Conservation (phyloP, 2,797 vertebrate species). For the Mus spretus region DNA sequence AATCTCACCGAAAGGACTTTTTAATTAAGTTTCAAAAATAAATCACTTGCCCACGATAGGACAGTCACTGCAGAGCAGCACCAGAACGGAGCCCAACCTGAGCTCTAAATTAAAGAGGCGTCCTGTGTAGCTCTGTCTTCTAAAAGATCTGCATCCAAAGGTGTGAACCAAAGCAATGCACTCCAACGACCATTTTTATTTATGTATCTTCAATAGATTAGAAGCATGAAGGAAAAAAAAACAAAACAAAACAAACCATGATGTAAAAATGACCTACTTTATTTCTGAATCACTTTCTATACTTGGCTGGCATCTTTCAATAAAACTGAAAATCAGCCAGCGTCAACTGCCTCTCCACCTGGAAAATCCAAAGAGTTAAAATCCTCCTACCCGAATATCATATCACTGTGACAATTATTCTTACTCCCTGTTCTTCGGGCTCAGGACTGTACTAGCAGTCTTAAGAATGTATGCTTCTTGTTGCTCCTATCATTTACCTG, state of each 20-base stretch:
- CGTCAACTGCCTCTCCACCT: not conserved
- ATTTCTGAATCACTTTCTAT: conserved; percentile 60
- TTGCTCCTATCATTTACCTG: not conserved
- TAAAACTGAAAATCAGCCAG: conserved; percentile 17
- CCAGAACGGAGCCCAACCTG: not conserved
- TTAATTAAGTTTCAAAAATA: conserved; percentile 46
- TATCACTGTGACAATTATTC: not conserved
- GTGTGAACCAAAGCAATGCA: not conserved
- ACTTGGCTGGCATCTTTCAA: conserved; percentile 82
- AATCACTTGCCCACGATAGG: not conserved
- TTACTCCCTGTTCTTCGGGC: not conserved
- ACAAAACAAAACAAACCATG: not conserved
- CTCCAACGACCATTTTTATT: not conserved
- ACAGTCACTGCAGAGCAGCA: not conserved
- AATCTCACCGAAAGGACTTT: not conserved
- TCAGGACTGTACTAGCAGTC: no score
- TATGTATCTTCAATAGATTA: not conserved
- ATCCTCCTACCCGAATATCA: not conserved
- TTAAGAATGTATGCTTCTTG: not conserved
- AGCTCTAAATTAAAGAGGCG: not conserved
- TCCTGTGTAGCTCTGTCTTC: not conserved
- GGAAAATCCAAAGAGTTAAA: not conserved
- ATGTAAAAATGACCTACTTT: conserved; percentile 23
- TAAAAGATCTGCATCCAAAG: not conserved
- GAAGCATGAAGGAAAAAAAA: not conserved